Base-by-base conservation (phyloP, 2,113 vertebrate genomes). In the Thinocorus orbignyianus region DNA sequence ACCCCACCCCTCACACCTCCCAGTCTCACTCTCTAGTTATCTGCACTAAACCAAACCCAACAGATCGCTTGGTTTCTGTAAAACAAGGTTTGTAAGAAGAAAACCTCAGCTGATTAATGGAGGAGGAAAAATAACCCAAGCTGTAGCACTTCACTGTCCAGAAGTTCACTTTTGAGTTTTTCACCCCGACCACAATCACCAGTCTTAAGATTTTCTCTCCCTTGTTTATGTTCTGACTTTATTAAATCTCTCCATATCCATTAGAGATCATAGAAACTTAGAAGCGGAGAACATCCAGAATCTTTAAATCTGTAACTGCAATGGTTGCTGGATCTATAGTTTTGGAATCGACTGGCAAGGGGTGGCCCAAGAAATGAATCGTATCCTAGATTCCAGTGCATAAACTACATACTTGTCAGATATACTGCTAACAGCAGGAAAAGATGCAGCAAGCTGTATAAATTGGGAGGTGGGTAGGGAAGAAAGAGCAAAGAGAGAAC, bases 61-160 rank as follows among this genome's bases (percentile, higher is more conserved):
- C 11, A 52, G 17, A 57, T 37, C 15, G 10, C 33, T 73, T 49
- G 24, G 9, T 28, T 79, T 87, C 39, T 65, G 22, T n/a, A 65
- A 82, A 86, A 72, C 11, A 58, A 78, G 6, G 14, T 65, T 46
- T 86, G 22, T 30, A 46, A 88, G 48, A 88, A 71, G 28, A 79
- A 65, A 87, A 81, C 26, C 9, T 4, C 30, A 80, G 17, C 8
- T 80, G 7, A 66, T 60, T 83, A 64, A 42, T 11, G 7, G 10
- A 88, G 13, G 12, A 2, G 6, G 46, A 77, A 61, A 65, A 71
- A 3, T 0, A 0, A 0, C 1, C 33, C 17, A n/a, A 68, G 17
- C 26, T 72, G 5, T 39, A 51, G 44, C 19, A 60, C 11, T 68
- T 72, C 11, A 17, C 23, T 64, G 8, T 23, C 11, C 22, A 52